Evolutionary conservation across 2,113 vertebrate genomes (phyloP), one percentile per base, ranked within the genome.

Genomic region (Aptenodytes forsteri): DNA sequence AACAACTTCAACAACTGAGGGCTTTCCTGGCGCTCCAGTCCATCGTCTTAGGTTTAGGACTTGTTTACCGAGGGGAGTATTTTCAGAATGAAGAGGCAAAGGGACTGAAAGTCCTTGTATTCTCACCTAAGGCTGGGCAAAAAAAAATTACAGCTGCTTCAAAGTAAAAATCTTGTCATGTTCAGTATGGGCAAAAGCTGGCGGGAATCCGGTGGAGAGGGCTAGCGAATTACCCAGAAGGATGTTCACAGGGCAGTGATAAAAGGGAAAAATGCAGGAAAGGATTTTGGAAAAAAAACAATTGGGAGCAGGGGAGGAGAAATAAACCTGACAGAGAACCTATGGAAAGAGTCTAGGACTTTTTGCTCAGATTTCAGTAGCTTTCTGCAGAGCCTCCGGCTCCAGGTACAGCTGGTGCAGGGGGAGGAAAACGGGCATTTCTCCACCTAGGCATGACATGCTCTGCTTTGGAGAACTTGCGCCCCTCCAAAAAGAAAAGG

Each of bases 201-300:
- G 34, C 0, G 0, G 34, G 27, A 44, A 70, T n/a, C 20, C 73
- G 34, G 16, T 22, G 40, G 36, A 27, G 52, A 79, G 20, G 11
- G 34, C 21, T 42, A 18, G 15, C 1, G 7, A 67, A 16, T 32
- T 62, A 27, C 32, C 6, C 23, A n/a, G 72, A 47, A 55, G 34
- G 32, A 38, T 80, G 25, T 72, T 73, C 83, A 42, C 30, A 38
- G 34, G 32, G 26, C 32, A n/a, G 27, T n/a, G 52, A 69, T 55
- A 67, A 84, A 67, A 47, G 36, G 46, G 21, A 59, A 54, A 77
- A 78, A 89, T 11, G 15, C 34, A 26, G 44, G 44, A 79, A 87
- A 79, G 27, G 32, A 61, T 82, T 87, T 70, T 56, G 84, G 7
- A 32, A 67, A 83, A 52, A 52, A 27, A 30, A 5, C 7, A 19